Base-by-base conservation (phyloP, 2,888 invertebrate genomes). In the Actias luna region DNA sequence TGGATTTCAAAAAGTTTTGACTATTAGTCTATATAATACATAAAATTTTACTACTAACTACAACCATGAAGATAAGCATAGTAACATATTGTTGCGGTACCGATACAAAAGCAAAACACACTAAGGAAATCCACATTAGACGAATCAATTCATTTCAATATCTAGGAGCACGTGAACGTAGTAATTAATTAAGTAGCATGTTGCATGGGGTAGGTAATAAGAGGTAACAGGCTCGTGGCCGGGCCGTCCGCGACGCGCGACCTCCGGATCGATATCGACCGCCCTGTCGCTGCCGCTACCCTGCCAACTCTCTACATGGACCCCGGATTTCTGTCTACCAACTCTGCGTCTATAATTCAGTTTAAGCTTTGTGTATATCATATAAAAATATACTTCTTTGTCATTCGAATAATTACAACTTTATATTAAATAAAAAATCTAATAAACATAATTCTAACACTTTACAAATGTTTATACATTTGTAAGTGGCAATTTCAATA, bases 261-360 rank as follows among this genome's bases (percentile, higher is more conserved):
- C 67, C 69, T 70, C 64, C 74, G 69, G 83, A 83, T 84, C 84
- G 74, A 84, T 84, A 84, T 73, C 67, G 73, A 73, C 76, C 73
- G 74, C 82, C 79, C 74, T 78, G 76, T 79, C 76, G 76, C 79
- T 79, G 33, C 75, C 80, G 76, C 78, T 33, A 33, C 79, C 82
- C 79, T 75, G 79, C 78, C 81, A 77, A 79, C 77, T 73, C 76
- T 73, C 75, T 73, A 75, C 73, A 67, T 67, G 80, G 77, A 78
- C 72, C 76, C 77, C 77, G 74, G 71, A 71, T 64, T 69, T 66
- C 73, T 67, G 72, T 69, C n/a, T 42, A 7, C 18, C 2, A n/a
- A 42, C 42, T 42, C 42, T 18, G 42, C 8, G n/a, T n/a, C n/a
- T n/a, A n/a, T n/a, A n/a, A n/a, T n/a, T n/a, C n/a, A n/a, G n/a